Base-by-base conservation (phyloP, 2,797 vertebrate genomes). In the Lutjanus campechanus region DNA sequence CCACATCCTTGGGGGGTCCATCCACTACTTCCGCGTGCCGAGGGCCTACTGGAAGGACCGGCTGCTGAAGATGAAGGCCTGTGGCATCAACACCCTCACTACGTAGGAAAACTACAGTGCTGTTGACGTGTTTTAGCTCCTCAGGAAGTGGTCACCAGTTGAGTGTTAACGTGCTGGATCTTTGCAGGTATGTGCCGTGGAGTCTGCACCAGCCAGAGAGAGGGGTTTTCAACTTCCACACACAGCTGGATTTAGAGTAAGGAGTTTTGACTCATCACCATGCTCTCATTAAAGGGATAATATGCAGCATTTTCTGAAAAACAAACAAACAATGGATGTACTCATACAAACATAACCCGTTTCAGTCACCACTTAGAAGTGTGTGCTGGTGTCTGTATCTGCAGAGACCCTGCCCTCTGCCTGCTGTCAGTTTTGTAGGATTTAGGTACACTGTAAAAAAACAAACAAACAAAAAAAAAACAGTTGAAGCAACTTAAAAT, bases 21-120 rank as follows among this genome's bases (percentile, higher is more conserved):
- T 99, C 81, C 98, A 99, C 91, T 99, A 98, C 55, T 99, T 99
- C 93, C 95, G 97, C 5, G 94, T 98, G 49, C 98, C 97, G 60
- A 93, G 93, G 65, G 96, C 96, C 1, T 97, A 97, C 89, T 99
- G 98, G 98, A 95, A 91, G 44, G 98, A 99, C 82, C 96, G 98
- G 0, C 75, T 99, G 95, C 76, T 95, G 46, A 99, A 99, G 84
- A 96, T 99, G 96, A 97, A 95, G 91, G 97, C 98, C 0, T 97
- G 97, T 61, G 98, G 98, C 76, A 92, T 99, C 78, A 99, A 98
- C 93, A 98, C 97, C 1, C 94, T 99, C 81, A 97, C 97, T 0
- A 98, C 96, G 98, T 99, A 92, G 68, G 96, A 79, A 62, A 1
- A 19, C 17, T 1, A 3, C 49, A 36, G 29, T 36, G 29, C 5